phyloP scores from a whole-genome alignment of 1,140 invertebrate species.

The Pygmarrhopalites habei region DNA sequence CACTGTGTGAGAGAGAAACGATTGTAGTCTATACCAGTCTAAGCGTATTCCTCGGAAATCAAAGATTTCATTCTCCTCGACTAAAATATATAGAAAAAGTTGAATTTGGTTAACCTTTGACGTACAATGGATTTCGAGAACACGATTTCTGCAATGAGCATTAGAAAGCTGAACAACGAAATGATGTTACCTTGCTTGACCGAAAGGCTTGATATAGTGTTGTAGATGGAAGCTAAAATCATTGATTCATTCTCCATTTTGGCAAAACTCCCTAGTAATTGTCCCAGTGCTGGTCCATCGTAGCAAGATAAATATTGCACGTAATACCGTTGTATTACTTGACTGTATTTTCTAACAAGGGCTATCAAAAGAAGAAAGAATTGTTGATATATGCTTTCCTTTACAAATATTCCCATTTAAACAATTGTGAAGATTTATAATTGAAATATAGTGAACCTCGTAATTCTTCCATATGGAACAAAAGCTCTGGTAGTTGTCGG shows the following conservation, averaged over 20 bases:
- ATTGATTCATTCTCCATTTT: conserved; percentile 87
- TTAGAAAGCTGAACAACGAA: too few species aligned
- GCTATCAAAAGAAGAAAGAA: conserved; percentile 48
- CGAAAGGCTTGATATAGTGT: conserved; percentile 73
- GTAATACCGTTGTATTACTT: conserved; percentile 97
- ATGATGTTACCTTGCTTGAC: conserved; percentile 73
- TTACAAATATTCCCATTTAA: too few species aligned
- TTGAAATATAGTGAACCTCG: too few species aligned
- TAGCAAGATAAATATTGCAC: conserved; percentile 93
- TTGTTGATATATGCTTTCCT: too few species aligned
- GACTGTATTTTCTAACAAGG: conserved; percentile 85
- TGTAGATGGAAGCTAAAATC: conserved; percentile 87
- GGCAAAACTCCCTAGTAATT: conserved; percentile 68
- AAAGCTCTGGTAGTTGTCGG: conserved; percentile 87
- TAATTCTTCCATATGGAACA: conserved; percentile 97
- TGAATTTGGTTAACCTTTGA: too few species aligned
- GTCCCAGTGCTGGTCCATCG: conserved; percentile 85
- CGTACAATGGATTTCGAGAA: too few species aligned
- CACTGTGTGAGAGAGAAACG: conserved; percentile 74
- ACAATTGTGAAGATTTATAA: too few species aligned
- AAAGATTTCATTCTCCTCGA: conserved; percentile 93
- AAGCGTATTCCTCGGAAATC: conserved; percentile 89
- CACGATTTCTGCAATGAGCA: too few species aligned
- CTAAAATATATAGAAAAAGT: conserved; percentile 50
- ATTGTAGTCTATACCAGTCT: conserved; percentile 96